Evolutionary conservation across 2,888 invertebrate genomes (phyloP), one percentile per base, ranked within the genome.

Genomic region (Anarsia innoxiella): DNA sequence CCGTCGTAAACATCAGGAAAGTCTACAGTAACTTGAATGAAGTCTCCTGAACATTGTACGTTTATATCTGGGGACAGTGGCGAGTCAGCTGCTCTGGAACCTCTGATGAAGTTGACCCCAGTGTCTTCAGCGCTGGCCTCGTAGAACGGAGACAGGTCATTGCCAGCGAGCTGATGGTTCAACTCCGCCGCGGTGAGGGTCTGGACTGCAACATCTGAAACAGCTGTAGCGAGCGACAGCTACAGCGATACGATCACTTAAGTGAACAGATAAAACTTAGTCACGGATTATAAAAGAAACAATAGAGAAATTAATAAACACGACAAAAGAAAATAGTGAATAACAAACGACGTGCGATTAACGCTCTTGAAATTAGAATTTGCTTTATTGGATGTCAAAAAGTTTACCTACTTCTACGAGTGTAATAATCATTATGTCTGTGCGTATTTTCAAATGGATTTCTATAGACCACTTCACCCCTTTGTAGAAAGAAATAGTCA

Each of bases 1-100:
- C 91, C 91, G 51, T 89, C 87, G 51, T 88, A 91, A 0, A 88
- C 78, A 41, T 88, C 86, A 5, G 87, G 73, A 56, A 91, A 91
- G 31, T 90, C 88, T 0, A 91, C 84, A 1, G 85, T 87, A 0
- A 91, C 90, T 33, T 87, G 77, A 53, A 91, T 89, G 15, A 75
- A 88, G 41, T 80, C 78, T 0, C 66, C 66, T 1, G 82, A 75
- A 52, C 91, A 91, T 60, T 88, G 86, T 0, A 90, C 90, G 50
- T 90, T 87, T 28, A 91, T 88, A n/a, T 83, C 84, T 0, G 83
- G 82, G 0, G 77, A 56, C 9, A 69, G 51, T 1, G 76, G 65
- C 2, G 82, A 79, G 55, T 88, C 87, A 13, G 88, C 87, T 29
- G 88, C 87, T 50, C 86, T 66, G 11, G 79, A 69, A 0, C 82